Percentiles rank a stretch among this genome's conserved stretches.
Evolutionary conservation across 2,113 vertebrate genomes (phyloP).

Genomic region (Poeciliopsis prolifica): DNA sequence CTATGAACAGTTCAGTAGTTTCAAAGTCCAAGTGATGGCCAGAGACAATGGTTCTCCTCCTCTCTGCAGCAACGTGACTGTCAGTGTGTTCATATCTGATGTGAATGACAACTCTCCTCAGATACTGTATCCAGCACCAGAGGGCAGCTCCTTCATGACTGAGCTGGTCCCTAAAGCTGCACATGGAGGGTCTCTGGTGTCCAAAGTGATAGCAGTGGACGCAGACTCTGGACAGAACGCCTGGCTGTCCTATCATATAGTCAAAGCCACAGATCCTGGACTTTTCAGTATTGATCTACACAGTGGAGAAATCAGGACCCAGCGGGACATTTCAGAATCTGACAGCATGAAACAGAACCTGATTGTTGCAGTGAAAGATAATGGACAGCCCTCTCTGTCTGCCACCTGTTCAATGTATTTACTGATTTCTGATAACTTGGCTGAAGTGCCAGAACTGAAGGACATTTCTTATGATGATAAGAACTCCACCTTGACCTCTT

Average conservation of each 20-base stretch:
- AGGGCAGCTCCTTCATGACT: neutral
- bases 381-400: conserved; percentile 16
- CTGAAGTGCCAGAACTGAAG: conserved; percentile 11
- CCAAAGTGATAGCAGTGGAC: no score
- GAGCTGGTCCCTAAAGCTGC: neutral
- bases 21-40: neutral
- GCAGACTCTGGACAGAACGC: no score
- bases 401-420: neutral
- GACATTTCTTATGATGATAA: conserved; percentile 7
- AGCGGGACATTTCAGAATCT: conserved; percentile 25
- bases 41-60: neutral
- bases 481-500: neutral
- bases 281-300: conserved; percentile 9
- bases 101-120: neutral
- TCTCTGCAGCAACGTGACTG: neutral
- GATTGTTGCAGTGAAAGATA: conserved; percentile 15
- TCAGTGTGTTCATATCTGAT: neutral
- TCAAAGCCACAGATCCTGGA: conserved; percentile 14
- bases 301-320: conserved; percentile 16
- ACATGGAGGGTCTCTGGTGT: conserved; percentile 47
- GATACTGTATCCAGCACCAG: neutral
- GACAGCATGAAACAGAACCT: conserved; percentile 67
- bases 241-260: no score
- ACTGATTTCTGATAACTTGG: conserved; percentile 16
- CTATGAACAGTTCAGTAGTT: neutral